Percentiles rank a stretch among this genome's conserved stretches.
Conservation (phyloP, 2,888 invertebrate genomes). For the Ferrisia virgata region DNA sequence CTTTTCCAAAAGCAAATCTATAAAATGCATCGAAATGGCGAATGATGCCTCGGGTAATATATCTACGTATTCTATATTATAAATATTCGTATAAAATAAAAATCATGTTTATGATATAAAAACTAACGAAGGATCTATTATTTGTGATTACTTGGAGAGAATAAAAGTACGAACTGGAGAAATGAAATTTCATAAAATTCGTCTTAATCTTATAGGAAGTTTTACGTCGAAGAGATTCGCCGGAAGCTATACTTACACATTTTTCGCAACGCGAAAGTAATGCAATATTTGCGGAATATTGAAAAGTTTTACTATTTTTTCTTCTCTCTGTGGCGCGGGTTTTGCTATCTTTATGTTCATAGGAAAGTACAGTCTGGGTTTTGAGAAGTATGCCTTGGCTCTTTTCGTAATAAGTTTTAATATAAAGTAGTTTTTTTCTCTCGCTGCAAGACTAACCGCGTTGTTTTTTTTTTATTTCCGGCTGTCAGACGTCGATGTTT, state of each 20-base stretch:
- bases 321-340: neutral
- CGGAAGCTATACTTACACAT: constrained; percentile 39
- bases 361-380: constrained; percentile 15
- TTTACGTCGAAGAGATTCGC: constrained; percentile 42
- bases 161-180: neutral
- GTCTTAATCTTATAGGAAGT: constrained; percentile 43
- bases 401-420: constrained; percentile 28
- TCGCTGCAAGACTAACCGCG: constrained; percentile 8
- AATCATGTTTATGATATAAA: constrained; percentile 23
- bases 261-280: constrained; percentile 35
- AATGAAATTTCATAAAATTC: constrained; percentile 43
- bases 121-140: constrained; percentile 26
- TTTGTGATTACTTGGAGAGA: constrained; percentile 33
- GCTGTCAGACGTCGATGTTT: constrained; percentile 19
- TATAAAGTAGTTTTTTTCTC: constrained; percentile 24
- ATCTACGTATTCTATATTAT: neutral
- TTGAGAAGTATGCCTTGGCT: constrained; percentile 28
- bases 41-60: neutral
- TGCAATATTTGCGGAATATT: constrained; percentile 43
- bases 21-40: neutral
- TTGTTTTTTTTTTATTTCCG: constrained; percentile 18
- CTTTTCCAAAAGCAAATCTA: no score
- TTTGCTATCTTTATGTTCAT: constrained; percentile 20
- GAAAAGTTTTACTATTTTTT: constrained; percentile 43
- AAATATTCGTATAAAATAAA: constrained; percentile 34